Percentiles rank a stretch among this genome's conserved stretches.
Conservation (phyloP, 2,888 invertebrate genomes). For the Torymus auratus region DNA sequence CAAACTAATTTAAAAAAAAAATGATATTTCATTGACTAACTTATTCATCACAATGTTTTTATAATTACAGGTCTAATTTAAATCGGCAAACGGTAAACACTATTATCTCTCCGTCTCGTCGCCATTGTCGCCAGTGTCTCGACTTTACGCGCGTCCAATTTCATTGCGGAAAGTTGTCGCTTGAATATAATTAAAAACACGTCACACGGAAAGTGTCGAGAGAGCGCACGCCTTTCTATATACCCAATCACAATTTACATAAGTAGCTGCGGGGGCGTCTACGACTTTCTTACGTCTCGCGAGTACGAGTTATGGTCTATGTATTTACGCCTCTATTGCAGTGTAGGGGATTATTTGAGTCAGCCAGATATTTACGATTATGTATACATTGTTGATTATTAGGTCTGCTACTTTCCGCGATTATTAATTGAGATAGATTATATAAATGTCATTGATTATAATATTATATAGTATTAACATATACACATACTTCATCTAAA, state of each 20-base stretch:
- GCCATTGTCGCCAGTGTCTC: neutral
- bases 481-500: no score
- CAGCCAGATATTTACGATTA: slow-evolving; percentile 2
- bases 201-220: slow-evolving; percentile 34
- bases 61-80: no score
- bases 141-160: slow-evolving; percentile 67
- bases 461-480: no score
- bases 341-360: no score
- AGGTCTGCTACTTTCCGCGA: no score
- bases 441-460: no score
- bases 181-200: slow-evolving; percentile 73
- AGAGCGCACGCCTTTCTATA: slow-evolving; percentile 69
- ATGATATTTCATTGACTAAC: no score
- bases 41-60: no score
- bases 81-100: slow-evolving; percentile 69
- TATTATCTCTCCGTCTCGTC: slow-evolving; percentile 40
- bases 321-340: no score
- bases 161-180: slow-evolving; percentile 75
- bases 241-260: slow-evolving; percentile 69
- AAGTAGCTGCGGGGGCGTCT: slow-evolving; percentile 64
- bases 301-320: neutral
- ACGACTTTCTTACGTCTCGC: slow-evolving; percentile 41
- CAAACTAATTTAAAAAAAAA: no score
- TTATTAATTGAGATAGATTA: no score
- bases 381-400: no score